Base-by-base conservation (phyloP, 1,140 invertebrate genomes). In the Hermetia illucens region DNA sequence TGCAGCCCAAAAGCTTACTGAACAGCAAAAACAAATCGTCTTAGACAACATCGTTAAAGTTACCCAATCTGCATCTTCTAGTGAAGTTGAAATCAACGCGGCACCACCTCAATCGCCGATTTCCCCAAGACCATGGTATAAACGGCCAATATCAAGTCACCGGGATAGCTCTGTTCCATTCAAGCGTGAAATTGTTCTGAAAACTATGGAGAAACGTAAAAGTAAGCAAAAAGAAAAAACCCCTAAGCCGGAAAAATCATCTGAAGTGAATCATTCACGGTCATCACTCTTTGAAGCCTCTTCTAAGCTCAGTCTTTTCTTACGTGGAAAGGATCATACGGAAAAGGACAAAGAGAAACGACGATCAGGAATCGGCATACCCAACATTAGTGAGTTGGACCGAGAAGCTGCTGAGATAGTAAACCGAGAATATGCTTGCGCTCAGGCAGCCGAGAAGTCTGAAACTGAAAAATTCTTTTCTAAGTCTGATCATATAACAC, bases 361-460 rank as follows among this genome's bases (percentile, higher is more conserved):
- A 18, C 68, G 63, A 36, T 75, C 73, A 0, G 70, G 71, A 8
- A 52, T 77, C n/a, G 25, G 25, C 10, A 41, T 85, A n/a, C 74
- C 77, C 1, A 85, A 79, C 51, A 83, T 85, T 42, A 84, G 80
- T 51, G 79, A 84, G 50, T 59, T 85, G 17, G 82, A 87, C 53
- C 69, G 76, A 48, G 79, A 85, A 61, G 81, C 82, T 2, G 69
- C 73, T 1, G 76, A 79, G 51, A 82, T 85, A 40, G 71, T 85
- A 20, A 69, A 74, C 39, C 64, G 69, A 46, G 68, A 71, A 42
- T 64, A 68, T 39, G 65, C 61, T 15, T 55, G 51, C 21, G 50
- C 56, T 49, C 21, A 49, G 53, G 40, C 55, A 47, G 13, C 55
- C 47, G 17, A 53, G 49, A 55, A 38, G 51, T 36, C 43, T 48